Percentiles rank a stretch among this genome's conserved stretches.
phyloP scores from a whole-genome alignment of 2,113 vertebrate genomes.

The Hiodon alosoides region DNA sequence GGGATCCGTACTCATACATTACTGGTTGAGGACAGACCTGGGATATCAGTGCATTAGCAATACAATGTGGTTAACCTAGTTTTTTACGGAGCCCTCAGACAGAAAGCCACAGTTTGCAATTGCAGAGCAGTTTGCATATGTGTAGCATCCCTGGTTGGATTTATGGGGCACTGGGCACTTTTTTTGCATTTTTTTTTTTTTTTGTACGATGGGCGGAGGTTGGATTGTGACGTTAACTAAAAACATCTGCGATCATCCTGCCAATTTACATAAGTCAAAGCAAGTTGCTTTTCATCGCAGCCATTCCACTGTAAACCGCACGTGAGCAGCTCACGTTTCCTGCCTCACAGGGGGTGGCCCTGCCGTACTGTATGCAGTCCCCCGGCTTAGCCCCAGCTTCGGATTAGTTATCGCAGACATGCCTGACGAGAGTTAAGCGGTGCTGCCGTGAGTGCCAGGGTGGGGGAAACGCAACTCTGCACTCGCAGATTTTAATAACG shows the following conservation, averaged over 20 bases:
- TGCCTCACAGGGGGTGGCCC: constrained; percentile 24
- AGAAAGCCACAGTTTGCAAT: not conserved
- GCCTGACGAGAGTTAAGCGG: constrained; percentile 13
- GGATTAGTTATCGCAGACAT: constrained; percentile 33
- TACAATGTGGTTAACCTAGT: not conserved
- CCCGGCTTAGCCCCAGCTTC: constrained; percentile 18
- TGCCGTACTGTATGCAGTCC: constrained; percentile 30
- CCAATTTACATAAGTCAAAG: constrained; percentile 32
- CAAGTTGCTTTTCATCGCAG: constrained; percentile 23
- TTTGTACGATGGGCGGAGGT: not conserved
- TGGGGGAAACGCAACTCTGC: constrained; percentile 29
- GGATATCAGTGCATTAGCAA: constrained; percentile 1
- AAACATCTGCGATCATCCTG: constrained; percentile 34
- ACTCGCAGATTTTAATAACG: constrained; percentile 24
- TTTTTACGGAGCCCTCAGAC: not conserved
- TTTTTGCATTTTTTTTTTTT: not conserved
- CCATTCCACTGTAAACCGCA: constrained; percentile 29
- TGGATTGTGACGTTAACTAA: constrained; percentile 21
- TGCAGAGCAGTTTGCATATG: constrained; percentile 13
- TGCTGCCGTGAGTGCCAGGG: constrained; percentile 15
- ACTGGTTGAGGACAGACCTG: not conserved
- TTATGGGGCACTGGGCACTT: constrained; percentile 5
- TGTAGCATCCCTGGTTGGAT: not conserved
- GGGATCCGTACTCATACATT: not conserved
- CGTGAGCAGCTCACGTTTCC: constrained; percentile 19